Conservation (phyloP, 1,140 invertebrate genomes). For the Leptinotarsa undecemlineata region DNA sequence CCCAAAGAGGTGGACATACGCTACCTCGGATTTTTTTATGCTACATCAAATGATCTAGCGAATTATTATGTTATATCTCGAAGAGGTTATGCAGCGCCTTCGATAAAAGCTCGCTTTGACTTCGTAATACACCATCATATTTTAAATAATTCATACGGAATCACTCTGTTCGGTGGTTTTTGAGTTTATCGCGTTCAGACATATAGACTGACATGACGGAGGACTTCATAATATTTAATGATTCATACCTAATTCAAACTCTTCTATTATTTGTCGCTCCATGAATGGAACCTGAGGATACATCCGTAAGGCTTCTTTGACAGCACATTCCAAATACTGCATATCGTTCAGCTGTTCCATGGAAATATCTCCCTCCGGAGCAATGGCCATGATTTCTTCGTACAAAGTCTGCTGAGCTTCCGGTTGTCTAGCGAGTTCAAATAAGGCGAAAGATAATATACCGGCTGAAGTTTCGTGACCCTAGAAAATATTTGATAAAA, state of each 20-base stretch:
- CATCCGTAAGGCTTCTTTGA: conserved; percentile 1
- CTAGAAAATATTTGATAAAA: neutral
- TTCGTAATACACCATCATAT: too few relatives aligned
- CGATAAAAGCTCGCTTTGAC: too few relatives aligned
- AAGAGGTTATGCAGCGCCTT: too few relatives aligned
- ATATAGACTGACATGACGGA: too few relatives aligned
- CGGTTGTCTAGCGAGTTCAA: conserved; percentile 4
- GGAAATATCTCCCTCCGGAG: conserved; percentile 8
- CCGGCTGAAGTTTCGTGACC: conserved; percentile 10
- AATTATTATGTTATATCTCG: too few relatives aligned
- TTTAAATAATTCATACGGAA: too few relatives aligned
- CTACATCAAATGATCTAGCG: too few relatives aligned
- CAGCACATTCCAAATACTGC: conserved; percentile 10
- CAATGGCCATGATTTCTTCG: conserved; percentile 1
- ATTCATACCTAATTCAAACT: conserved; percentile 6
- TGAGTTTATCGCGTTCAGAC: too few relatives aligned
- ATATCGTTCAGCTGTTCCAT: conserved; percentile 4
- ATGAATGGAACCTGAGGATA: conserved; percentile 8
- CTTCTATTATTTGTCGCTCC: conserved; percentile 12
- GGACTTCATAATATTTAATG: too few relatives aligned
- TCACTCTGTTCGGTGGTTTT: too few relatives aligned
- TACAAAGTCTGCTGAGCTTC: neutral
- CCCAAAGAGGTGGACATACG: too few relatives aligned
- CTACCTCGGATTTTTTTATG: too few relatives aligned
- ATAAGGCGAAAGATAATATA: conserved; percentile 2